These are phyloP conservation scores for Bugulina stolonifera DNA, from an alignment of 2,888 invertebrate species.

Conservation along the genomic window DNA sequence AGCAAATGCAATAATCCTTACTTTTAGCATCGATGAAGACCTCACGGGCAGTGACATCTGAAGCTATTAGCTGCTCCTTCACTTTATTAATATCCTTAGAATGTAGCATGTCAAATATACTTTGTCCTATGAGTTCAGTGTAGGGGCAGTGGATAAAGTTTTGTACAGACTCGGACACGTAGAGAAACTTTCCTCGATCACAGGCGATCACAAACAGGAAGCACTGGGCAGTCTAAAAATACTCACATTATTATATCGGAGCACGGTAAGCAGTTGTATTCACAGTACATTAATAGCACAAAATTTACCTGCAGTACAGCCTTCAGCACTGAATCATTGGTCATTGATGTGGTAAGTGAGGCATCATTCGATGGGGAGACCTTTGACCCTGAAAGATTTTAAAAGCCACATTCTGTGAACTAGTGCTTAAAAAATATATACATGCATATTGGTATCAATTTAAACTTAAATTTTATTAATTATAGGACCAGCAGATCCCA, in stretches of 20 bases:
- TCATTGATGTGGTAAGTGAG: background rate
- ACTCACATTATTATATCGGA: background rate
- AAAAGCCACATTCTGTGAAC: too few species aligned
- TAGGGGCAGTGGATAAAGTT: conserved; percentile 75
- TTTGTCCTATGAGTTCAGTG: conserved; percentile 79
- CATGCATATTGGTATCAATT: too few species aligned
- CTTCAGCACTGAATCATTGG: background rate
- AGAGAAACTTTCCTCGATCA: conserved; percentile 81
- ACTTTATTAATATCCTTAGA: conserved; percentile 91
- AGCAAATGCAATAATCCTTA: conserved; percentile 53
- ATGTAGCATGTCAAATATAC: conserved; percentile 87
- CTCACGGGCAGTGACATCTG: conserved; percentile 80
- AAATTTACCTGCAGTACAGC: conserved; percentile 1
- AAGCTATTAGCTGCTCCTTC: conserved; percentile 85
- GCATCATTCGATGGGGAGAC: background rate
- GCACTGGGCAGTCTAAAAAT: conserved; percentile 70
- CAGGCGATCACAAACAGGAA: conserved; percentile 88
- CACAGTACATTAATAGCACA: background rate
- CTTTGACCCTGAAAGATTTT: conserved; percentile 2
- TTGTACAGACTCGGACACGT: conserved; percentile 81
- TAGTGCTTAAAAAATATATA: too few species aligned
- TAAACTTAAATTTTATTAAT: too few species aligned
- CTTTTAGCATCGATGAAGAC: conserved; percentile 86
- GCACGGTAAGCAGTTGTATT: background rate
- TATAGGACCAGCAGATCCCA: too few species aligned